Evolutionary conservation across 1,140 invertebrate genomes (phyloP), one percentile per base, ranked within the genome.

Genomic region (Chrysopa pallens): DNA sequence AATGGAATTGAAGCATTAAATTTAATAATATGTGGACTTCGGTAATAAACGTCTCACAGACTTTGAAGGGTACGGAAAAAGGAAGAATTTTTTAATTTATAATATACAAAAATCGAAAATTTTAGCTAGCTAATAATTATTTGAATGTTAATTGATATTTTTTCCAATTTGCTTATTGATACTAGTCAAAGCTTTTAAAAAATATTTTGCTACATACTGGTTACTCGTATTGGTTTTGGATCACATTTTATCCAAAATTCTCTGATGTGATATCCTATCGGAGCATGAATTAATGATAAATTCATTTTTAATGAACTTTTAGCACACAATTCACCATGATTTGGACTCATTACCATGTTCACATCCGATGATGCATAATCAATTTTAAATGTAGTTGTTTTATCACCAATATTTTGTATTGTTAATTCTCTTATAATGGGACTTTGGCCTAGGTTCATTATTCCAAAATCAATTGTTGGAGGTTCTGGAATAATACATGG

Each of bases 171-270:
- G n/a, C n/a, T n/a, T n/a, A n/a, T n/a, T n/a, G n/a, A n/a, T n/a
- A n/a, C n/a, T n/a, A n/a, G n/a, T n/a, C n/a, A n/a, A n/a, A n/a
- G n/a, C n/a, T n/a, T n/a, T n/a, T n/a, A n/a, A n/a, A n/a, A n/a
- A n/a, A n/a, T n/a, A n/a, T n/a, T n/a, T n/a, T 54, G 6, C 61
- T 49, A 3, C 44, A 47, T 0, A 50, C 56, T 23, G 33, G 44
- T 48, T 6, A 62, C 37, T 6, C 48, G 40, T 6, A 63, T 36
- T 1, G 52, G 50, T 15, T 52, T 48, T 7, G 58, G 55, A 6
- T 31, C 41, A 8, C 50, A 52, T 33, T 53, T 56, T 9, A 59
- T 54, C 57, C 60, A 61, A 39, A 62, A 53, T 47, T 60, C 58
- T 9, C 38, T 46, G 13, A 36, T 45, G 41, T 51, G 54, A 11